Evolutionary conservation across 2,888 invertebrate genomes (phyloP), one percentile per base, ranked within the genome.

Genomic region (Pristionchus japonicus): DNA sequence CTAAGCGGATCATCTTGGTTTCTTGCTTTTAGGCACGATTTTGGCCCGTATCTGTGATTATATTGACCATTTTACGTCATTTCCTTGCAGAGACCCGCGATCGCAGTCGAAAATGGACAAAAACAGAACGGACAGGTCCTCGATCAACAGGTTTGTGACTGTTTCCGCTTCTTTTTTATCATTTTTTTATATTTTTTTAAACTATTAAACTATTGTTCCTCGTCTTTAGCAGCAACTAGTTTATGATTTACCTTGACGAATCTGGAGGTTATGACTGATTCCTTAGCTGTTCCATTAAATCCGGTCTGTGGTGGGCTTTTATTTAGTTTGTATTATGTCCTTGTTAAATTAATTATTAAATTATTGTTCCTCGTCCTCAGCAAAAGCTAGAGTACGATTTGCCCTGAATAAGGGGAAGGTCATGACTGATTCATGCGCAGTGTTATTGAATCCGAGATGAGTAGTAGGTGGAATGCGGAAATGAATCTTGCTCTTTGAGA

Each of bases 51-150:
- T 67, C 0, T 7, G 37, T 20, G 1, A 70, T 1, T 64, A 23
- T 23, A 7, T 9, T 11, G 37, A 70, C 70, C 11, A 70, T 40
- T 40, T 43, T 23, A 3, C 4, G 27, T 82, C 15, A 20, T 27
- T 17, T 2, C n/a, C 57, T 83, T 83, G 57, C 64, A 85, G 85
- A 20, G 85, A 11, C 85, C 85, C 3, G 85, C 85, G 27, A 77
- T 77, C 3, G 13, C 47, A 1, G 37, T 20, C 23, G 85, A 52
- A 17, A 43, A 83, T 83, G 82, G 52, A 2, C 43, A 40, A 52
- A 85, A 85, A 27, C 61, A 85, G 85, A 64, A 85, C 34, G 85
- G 31, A 34, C 85, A 85, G 20, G 13, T 85, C 11, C 64, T 85
- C n/a, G 85, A 85, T 27, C 85, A 85, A 23, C 85, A 85, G 85